Conservation (phyloP, 2,888 invertebrate species). For the Xylophagus ater region DNA sequence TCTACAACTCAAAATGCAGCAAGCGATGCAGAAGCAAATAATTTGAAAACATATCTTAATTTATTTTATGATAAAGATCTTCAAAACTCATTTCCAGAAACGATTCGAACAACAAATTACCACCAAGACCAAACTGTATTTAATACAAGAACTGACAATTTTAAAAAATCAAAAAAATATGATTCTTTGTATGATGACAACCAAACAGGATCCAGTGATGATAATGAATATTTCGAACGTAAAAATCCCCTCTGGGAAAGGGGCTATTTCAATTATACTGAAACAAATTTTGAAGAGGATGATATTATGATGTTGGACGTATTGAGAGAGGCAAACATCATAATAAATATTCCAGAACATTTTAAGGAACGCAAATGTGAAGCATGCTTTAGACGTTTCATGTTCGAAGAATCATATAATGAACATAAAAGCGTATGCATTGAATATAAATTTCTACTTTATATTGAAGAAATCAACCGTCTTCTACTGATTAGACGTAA, state of each 20-base stretch:
- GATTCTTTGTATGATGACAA: conserved; percentile 23
- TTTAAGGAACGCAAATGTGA: conserved; percentile 37
- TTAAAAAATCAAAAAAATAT: conserved; percentile 1
- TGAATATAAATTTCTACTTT: conserved; percentile 32
- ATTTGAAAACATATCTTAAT: conserved; percentile 24
- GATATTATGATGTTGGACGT: conserved; percentile 34
- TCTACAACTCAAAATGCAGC: conserved; percentile 18
- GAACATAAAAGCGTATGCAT: conserved; percentile 33
- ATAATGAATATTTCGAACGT: conserved; percentile 25
- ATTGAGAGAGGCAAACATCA: conserved; percentile 30
- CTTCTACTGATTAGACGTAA: conserved; percentile 29
- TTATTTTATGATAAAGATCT: conserved; percentile 26
- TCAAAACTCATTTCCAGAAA: conserved; percentile 13
- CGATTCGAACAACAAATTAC: not conserved
- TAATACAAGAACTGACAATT: not conserved
- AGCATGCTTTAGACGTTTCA: conserved; percentile 34
- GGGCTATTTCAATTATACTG: conserved; percentile 33
- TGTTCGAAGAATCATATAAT: conserved; percentile 36
- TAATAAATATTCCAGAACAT: conserved; percentile 33
- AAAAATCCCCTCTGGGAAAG: too few species aligned
- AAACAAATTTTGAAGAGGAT: conserved; percentile 36
- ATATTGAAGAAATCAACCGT: conserved; percentile 31
- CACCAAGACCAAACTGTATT: not conserved
- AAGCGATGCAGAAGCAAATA: conserved; percentile 2
- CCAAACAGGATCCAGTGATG: conserved; percentile 30